phyloP scores from a whole-genome alignment of 2,113 vertebrate species.

The Pipa parva region DNA sequence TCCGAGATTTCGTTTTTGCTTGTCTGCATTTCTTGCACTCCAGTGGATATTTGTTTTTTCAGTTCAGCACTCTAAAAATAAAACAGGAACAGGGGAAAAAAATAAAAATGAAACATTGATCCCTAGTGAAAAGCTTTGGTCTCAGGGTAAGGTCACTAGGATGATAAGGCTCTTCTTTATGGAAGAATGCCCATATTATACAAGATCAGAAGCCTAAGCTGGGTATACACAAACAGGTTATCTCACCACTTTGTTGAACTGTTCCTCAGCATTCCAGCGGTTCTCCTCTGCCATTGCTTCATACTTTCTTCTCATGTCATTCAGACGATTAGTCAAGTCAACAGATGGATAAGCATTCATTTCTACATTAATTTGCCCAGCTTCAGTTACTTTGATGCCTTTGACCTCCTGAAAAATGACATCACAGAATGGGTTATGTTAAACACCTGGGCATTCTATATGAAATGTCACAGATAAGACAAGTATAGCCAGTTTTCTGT shows the following conservation, averaged over 20 bases:
- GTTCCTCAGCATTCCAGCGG: slow-evolving; percentile 73
- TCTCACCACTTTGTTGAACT: slow-evolving; percentile 63
- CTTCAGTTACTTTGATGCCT: slow-evolving; percentile 63
- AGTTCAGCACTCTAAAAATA: slow-evolving; percentile 75
- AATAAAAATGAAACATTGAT: no score
- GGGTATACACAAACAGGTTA: neutral
- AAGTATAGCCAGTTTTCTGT: neutral
- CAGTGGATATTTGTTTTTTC: slow-evolving; percentile 68
- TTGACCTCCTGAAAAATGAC: slow-evolving; percentile 65
- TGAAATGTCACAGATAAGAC: neutral
- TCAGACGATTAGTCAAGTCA: slow-evolving; percentile 72
- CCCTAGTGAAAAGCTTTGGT: no score
- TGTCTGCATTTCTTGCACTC: slow-evolving; percentile 62
- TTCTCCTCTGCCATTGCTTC: slow-evolving; percentile 76
- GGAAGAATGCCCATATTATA: no score
- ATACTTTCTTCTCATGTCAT: slow-evolving; percentile 76
- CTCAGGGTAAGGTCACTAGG: no score
- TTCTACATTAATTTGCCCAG: slow-evolving; percentile 78
- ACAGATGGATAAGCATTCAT: slow-evolving; percentile 75
- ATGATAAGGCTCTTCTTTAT: no score
- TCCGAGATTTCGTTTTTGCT: slow-evolving; percentile 75
- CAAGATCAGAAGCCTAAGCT: no score
- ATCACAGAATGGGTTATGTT: neutral
- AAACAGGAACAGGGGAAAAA: no score
- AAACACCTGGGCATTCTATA: neutral